Evolutionary conservation across 2,113 vertebrate genomes (phyloP), one percentile per base, ranked within the genome.

Genomic region (Falcunculus frontatus): DNA sequence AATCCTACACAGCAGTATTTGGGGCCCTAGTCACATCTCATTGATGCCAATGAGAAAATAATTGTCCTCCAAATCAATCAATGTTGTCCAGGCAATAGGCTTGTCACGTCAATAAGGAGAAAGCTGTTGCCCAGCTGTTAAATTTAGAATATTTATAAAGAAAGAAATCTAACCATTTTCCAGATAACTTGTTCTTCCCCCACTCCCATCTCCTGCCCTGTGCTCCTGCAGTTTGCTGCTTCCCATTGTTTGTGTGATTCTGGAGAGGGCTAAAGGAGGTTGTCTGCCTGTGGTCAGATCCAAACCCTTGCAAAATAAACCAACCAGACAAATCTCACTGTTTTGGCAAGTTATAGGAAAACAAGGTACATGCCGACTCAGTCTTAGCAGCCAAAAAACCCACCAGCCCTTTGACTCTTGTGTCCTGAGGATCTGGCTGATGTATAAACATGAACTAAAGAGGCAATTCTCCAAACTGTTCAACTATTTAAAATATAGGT

Each of bases 61-160:
- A 81, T 84, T 82, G 56, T 72, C 63, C 32, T 94, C 32, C n/a
- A 82, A 84, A 84, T 79, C 33, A 78, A 75, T 78, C 53, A 56
- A 1, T 39, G 42, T 21, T 70, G 32, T 46, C 29, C 91, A 80
- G 83, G 49, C 49, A 94, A 84, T 33, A 74, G 20, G 13, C 29
- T 86, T 87, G 16, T 83, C 72, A 74, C 0, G 0, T 94, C 73
- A 87, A 27, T 46, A 73, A 83, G 21, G 30, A 89, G 49, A 89
- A 87, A 95, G 7, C 32, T 76, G 46, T 85, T 73, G 25, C 9
- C n/a, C 53, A 49, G 53, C 12, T 80, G 63, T 73, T 95, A 92
- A 53, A 85, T 73, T 62, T 85, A 76, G 75, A 85, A 60, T 69
- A 80, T 84, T 78, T 79, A 72, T 64, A 85, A 29, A 68, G 55